A percentile compares a stretch with the other conserved stretches of the same genome.
Evolutionary conservation across 2,888 invertebrate genomes (phyloP).

Genomic region (Tetropium fuscum): DNA sequence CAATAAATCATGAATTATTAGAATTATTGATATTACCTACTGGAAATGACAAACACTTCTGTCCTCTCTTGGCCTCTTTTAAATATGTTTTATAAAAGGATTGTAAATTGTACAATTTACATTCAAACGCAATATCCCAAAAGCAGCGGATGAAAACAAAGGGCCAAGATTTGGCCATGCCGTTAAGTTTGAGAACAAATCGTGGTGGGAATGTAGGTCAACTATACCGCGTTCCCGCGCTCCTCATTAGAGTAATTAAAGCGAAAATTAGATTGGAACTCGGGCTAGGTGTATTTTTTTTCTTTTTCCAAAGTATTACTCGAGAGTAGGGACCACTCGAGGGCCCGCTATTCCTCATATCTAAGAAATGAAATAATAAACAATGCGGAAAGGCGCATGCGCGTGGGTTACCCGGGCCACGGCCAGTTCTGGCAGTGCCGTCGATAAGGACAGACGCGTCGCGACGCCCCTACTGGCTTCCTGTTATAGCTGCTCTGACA

Average conservation of each 20-base stretch:
- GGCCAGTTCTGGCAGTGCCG: conserved; percentile 57
- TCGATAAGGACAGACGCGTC: conserved; percentile 56
- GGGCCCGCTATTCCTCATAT: conserved; percentile 4
- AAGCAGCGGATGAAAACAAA: too few species aligned
- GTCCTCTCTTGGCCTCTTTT: too few species aligned
- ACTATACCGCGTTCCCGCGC: not conserved
- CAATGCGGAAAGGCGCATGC: conserved; percentile 59
- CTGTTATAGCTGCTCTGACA: conserved; percentile 4
- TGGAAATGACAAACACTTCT: too few species aligned
- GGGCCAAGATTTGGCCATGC: too few species aligned
- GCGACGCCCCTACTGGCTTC: conserved; percentile 46
- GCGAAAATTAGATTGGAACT: not conserved
- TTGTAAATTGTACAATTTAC: too few species aligned
- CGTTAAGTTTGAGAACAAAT: not conserved
- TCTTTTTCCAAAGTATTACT: not conserved
- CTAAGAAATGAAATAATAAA: conserved; percentile 55
- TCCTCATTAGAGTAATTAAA: conserved; percentile 11
- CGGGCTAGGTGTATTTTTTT: not conserved
- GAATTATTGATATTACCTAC: too few species aligned
- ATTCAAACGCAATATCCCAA: too few species aligned
- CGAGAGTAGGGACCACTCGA: conserved; percentile 1
- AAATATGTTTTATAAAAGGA: too few species aligned
- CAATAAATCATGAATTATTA: too few species aligned
- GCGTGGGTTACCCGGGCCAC: conserved; percentile 57
- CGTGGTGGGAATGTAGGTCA: conserved; percentile 16